Conservation (phyloP, 2,113 vertebrate genomes). For the Dasyprocta punctata region DNA sequence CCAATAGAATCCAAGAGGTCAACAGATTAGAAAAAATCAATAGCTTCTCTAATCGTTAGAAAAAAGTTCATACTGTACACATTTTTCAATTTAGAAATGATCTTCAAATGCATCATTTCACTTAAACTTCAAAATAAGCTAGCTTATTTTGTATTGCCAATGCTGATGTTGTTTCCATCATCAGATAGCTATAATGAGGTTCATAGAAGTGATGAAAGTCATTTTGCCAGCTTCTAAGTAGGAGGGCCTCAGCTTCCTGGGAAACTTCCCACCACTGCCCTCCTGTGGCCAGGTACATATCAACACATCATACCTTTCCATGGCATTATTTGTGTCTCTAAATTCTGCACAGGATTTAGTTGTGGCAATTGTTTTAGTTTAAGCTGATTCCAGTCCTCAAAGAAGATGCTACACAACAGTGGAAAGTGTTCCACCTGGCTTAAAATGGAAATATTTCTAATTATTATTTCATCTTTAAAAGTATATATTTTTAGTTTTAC, state of each 20-base stretch:
- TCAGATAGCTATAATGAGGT: not conserved
- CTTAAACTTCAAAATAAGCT: not conserved
- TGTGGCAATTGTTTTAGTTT: not conserved
- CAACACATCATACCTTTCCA: not conserved
- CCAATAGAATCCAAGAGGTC: not conserved
- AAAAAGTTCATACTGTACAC: not conserved
- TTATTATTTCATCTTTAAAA: not conserved
- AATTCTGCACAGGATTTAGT: too few species aligned
- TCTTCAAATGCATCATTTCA: not conserved
- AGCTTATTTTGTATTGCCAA: not conserved
- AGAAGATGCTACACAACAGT: not conserved
- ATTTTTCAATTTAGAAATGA: not conserved
- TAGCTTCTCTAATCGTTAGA: not conserved
- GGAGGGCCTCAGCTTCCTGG: rapidly evolving
- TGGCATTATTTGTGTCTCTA: rapidly evolving
- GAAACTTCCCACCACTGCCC: not conserved
- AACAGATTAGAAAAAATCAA: not conserved
- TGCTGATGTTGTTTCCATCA: not conserved
- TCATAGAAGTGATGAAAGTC: not conserved
- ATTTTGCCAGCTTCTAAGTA: not conserved
- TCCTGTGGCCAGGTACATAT: not conserved
- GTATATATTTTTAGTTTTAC: not conserved
- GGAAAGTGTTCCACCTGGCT: not conserved
- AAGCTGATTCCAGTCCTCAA: not conserved
- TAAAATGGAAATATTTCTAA: not conserved